Evolutionary conservation across 1,140 invertebrate species (phyloP).

Genomic region (Caenorhabditis tropicalis): DNA sequence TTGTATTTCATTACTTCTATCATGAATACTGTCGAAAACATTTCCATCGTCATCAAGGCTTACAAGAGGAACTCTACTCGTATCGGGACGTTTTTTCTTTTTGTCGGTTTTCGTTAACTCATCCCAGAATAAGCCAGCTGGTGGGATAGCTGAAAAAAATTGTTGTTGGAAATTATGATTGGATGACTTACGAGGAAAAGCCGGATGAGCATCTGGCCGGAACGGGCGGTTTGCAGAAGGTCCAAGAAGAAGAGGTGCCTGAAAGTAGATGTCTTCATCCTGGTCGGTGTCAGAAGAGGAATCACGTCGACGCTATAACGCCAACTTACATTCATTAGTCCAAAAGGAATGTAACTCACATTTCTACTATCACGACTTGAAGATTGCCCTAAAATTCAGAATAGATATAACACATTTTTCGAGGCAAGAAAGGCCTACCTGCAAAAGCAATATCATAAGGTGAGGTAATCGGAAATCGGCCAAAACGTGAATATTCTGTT

Average conservation of each 20-base stretch:
- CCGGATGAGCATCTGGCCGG: background rate
- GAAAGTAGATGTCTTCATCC: constrained; percentile 35
- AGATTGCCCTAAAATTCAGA: background rate
- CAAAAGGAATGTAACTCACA: background rate
- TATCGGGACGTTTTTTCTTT: no score
- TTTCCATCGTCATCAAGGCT: background rate
- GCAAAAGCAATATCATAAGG: no score
- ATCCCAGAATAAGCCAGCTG: background rate
- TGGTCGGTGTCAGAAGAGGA: constrained; percentile 29
- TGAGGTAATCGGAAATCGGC: no score
- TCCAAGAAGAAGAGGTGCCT: constrained; percentile 4
- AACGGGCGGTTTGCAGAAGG: background rate
- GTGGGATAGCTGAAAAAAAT: background rate
- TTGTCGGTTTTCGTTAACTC: background rate
- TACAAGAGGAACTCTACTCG: background rate
- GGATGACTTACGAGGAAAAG: background rate
- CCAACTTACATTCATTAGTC: background rate
- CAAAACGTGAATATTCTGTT: no score
- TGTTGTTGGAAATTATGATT: background rate
- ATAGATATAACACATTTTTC: no score
- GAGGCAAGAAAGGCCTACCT: no score
- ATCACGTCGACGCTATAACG: background rate
- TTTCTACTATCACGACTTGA: background rate
- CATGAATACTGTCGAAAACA: no score
- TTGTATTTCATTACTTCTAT: background rate